These are phyloP conservation scores for Ptycholaimellus sp. DNA, from an alignment of 2,888 invertebrate genomes.

Conservation along the genomic window DNA sequence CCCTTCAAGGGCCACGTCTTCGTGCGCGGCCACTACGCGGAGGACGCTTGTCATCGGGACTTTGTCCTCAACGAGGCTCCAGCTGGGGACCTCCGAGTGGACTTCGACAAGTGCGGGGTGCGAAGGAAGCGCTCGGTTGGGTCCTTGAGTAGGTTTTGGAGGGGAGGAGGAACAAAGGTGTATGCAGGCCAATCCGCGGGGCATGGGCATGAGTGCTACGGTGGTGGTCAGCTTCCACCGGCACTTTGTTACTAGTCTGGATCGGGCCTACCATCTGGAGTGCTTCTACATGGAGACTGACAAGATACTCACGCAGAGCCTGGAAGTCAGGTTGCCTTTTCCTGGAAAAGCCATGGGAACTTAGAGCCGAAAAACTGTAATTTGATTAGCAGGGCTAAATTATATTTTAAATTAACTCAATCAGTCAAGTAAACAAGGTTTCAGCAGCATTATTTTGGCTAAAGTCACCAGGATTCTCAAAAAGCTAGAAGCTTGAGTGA, in stretches of 20 bases:
- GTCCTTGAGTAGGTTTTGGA: too few relatives aligned
- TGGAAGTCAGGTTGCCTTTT: constrained; percentile 7
- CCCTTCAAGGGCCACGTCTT: constrained; percentile 5
- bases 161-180: too few relatives aligned
- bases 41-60: constrained; percentile 5
- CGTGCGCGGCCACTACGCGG: constrained; percentile 6
- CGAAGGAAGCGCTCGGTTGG: constrained; percentile 3
- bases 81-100: constrained; percentile 2
- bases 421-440: too few relatives aligned
- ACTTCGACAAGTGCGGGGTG: constrained; percentile 7
- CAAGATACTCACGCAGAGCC: constrained; percentile 1
- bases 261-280: constrained; percentile 5
- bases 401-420: too few relatives aligned
- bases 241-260: constrained; percentile 3
- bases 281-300: constrained; percentile 8
- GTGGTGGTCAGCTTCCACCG: constrained; percentile 6
- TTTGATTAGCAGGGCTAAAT: too few relatives aligned
- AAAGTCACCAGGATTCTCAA: too few relatives aligned
- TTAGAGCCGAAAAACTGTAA: too few relatives aligned
- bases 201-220: constrained; percentile 4
- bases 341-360: too few relatives aligned
- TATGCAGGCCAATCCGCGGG: constrained; percentile 5
- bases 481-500: too few relatives aligned
- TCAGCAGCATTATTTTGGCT: too few relatives aligned
- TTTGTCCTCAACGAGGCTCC: constrained; percentile 2